Conservation (phyloP, 2,888 invertebrate genomes). For the Tridacna crocea region DNA sequence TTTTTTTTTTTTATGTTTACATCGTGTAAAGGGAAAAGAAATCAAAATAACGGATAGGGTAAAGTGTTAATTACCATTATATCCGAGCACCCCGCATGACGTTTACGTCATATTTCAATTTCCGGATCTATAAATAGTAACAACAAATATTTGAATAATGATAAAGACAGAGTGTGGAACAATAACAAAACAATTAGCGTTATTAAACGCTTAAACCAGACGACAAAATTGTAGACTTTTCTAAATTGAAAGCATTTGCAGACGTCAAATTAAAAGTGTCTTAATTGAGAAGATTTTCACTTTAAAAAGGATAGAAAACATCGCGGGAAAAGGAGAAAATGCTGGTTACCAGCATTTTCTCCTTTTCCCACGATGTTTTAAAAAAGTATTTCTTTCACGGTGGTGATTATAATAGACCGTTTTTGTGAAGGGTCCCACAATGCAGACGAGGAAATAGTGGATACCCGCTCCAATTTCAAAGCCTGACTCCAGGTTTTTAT, state of each 20-base stretch:
- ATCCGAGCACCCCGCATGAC: constrained; percentile 47
- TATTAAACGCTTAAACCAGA: constrained; percentile 38
- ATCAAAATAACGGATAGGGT: constrained; percentile 2
- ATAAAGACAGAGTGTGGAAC: constrained; percentile 43
- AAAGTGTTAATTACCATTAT: constrained; percentile 56
- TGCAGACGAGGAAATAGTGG: constrained; percentile 22
- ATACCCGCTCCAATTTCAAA: constrained; percentile 49
- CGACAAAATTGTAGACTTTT: too few species aligned
- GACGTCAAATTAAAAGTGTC: too few species aligned
- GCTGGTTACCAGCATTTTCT: too few species aligned
- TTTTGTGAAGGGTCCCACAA: too few species aligned
- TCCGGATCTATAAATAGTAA: constrained; percentile 53
- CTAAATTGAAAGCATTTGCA: too few species aligned
- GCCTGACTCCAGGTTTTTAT: constrained; percentile 48
- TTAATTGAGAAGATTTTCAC: too few species aligned
- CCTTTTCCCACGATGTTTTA: too few species aligned
- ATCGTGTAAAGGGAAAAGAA: too few species aligned
- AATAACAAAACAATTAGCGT: constrained; percentile 63
- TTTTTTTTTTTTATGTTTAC: neutral
- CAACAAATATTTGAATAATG: constrained; percentile 53
- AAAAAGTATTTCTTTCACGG: too few species aligned
- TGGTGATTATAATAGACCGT: too few species aligned
- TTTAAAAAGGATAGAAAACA: too few species aligned
- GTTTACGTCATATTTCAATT: constrained; percentile 53
- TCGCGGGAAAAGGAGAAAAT: too few species aligned